These are phyloP conservation scores for Oceanodroma tethys DNA, from an alignment of 2,113 vertebrate species.

Conservation along the genomic window DNA sequence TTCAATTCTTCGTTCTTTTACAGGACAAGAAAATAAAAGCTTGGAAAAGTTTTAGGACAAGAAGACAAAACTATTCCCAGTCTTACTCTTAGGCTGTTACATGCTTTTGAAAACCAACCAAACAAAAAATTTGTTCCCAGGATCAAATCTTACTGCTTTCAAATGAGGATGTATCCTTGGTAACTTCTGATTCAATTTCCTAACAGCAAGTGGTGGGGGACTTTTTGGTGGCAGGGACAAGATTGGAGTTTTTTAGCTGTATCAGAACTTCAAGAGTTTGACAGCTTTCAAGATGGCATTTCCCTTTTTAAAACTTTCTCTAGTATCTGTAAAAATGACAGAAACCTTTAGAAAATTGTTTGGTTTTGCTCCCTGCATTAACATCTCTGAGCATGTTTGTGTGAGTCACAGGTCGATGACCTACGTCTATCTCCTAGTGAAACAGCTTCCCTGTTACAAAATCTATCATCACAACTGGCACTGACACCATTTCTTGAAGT, in stretches of 20 bases:
- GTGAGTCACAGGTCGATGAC: neutral
- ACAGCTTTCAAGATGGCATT: neutral
- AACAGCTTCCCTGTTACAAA: neutral
- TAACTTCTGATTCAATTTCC: neutral
- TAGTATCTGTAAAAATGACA: neutral
- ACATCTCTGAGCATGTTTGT: neutral
- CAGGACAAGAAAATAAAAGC: neutral
- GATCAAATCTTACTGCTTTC: neutral
- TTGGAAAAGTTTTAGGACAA: neutral
- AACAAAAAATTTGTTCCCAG: neutral
- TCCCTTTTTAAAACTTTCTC: neutral
- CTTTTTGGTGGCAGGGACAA: neutral
- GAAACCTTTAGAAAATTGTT: neutral
- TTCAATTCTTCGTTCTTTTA: neutral
- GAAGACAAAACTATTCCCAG: neutral
- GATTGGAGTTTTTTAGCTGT: neutral
- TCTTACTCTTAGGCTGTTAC: neutral
- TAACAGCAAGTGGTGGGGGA: neutral
- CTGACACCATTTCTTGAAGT: neutral
- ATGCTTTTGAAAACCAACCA: neutral
- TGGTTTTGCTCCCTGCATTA: neutral
- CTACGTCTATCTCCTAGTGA: neutral
- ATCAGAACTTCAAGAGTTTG: neutral
- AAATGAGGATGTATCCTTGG: neutral
- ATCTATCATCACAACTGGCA: neutral